Evolutionary conservation across 1,140 invertebrate genomes (phyloP).

Genomic region (Calephelis nemesis): DNA sequence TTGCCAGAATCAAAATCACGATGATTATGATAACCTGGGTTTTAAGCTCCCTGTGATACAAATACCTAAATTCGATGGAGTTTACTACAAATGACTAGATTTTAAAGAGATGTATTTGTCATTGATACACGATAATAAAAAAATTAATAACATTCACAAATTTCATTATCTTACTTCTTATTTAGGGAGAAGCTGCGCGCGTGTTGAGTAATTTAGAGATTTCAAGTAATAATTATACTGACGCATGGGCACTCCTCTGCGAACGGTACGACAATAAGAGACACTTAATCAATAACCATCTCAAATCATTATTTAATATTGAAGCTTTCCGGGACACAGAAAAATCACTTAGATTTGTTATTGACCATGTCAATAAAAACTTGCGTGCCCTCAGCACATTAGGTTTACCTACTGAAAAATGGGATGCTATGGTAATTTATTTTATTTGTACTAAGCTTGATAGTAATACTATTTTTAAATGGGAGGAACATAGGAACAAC

Average conservation of each 20-base stretch:
- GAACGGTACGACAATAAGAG: constrained; percentile 39
- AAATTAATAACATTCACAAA: constrained; percentile 16
- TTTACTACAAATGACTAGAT: not conserved
- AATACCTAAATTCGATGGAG: constrained; percentile 47
- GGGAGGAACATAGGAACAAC: constrained; percentile 31
- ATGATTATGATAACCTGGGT: constrained; percentile 17
- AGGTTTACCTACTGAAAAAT: constrained; percentile 24
- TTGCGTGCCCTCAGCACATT: constrained; percentile 30
- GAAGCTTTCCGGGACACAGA: constrained; percentile 21
- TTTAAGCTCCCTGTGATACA: constrained; percentile 43
- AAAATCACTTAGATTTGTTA: constrained; percentile 26
- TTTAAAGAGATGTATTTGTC: not conserved
- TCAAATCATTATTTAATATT: constrained; percentile 31
- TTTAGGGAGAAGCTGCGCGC: constrained; percentile 34
- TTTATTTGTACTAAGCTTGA: constrained; percentile 23
- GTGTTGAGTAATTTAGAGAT: constrained; percentile 37
- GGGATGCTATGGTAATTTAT: constrained; percentile 29
- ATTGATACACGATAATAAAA: constrained; percentile 47
- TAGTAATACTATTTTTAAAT: constrained; percentile 23
- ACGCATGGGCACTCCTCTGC: constrained; percentile 33
- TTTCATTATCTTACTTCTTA: constrained; percentile 38
- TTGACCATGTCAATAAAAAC: constrained; percentile 35
- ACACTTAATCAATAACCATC: constrained; percentile 39
- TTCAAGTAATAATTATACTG: constrained; percentile 37
- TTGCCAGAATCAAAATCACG: not conserved